phyloP scores from a whole-genome alignment of 2,113 vertebrate species.

The Oplegnathus fasciatus region DNA sequence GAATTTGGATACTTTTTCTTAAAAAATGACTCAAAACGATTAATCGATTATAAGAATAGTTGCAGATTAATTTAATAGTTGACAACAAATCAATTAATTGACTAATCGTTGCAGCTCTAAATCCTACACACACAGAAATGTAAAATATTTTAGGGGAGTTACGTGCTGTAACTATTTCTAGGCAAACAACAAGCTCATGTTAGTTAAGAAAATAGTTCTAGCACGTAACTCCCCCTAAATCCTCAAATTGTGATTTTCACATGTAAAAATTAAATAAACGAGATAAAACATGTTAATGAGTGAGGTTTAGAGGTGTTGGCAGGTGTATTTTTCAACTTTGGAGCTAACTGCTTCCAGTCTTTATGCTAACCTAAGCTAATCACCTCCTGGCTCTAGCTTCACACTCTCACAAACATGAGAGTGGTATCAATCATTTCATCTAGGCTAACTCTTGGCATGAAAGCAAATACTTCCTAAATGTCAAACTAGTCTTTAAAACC shows the following conservation, averaged over 20 bases:
- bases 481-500: slow-evolving; percentile 9
- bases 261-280: not conserved
- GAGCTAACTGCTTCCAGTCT: not conserved
- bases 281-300: not conserved
- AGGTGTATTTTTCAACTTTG: not conserved
- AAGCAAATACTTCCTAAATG: not conserved
- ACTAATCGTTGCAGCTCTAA: no score
- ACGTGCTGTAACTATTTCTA: no score
- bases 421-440: not conserved
- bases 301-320: no score
- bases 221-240: not conserved
- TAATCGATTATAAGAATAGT: no score
- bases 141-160: not conserved
- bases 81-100: no score
- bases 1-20: no score
- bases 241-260: not conserved
- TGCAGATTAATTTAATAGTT: no score
- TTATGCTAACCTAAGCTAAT: not conserved
- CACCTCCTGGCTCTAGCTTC: not conserved
- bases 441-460: not conserved
- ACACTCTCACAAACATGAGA: not conserved
- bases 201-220: not conserved
- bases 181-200: no score
- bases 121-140: not conserved
- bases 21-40: no score